A percentile compares a stretch with the other conserved stretches of the same genome.
Evolutionary conservation across 1,140 invertebrate species (phyloP).

Genomic region (Aphis craccivora): DNA sequence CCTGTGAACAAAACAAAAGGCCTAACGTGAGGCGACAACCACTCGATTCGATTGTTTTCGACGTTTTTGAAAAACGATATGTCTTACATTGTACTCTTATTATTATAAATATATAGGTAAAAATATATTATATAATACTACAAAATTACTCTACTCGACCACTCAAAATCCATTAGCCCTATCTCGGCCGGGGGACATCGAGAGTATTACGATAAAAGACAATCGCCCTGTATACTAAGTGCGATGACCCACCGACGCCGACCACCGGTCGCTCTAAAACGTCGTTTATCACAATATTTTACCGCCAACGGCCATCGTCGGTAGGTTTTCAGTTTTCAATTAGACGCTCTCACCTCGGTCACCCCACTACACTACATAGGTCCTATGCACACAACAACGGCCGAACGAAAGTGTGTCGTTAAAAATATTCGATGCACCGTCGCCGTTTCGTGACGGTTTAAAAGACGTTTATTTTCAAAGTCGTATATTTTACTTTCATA

Average conservation of each 20-base stretch:
- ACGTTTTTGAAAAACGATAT: not conserved
- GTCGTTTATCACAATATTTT: conserved; percentile 2
- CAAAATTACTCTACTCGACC: not conserved
- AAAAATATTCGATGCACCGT: not conserved
- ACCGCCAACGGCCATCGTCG: not conserved
- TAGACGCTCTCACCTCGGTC: not conserved
- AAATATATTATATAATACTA: not conserved
- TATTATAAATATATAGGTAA: not conserved
- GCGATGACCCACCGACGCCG: not conserved
- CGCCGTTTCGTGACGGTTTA: not conserved
- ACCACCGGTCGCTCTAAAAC: not conserved
- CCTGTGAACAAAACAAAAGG: not conserved
- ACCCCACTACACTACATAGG: no score
- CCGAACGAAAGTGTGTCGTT: not conserved
- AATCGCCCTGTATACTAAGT: not conserved
- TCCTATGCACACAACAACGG: not conserved
- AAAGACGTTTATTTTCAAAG: not conserved
- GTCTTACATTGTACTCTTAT: not conserved
- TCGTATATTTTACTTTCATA: not conserved
- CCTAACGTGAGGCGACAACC: no score
- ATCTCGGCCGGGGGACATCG: not conserved
- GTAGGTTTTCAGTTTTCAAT: not conserved
- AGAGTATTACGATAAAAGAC: not conserved
- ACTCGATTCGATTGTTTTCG: not conserved
- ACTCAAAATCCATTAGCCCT: not conserved